Percentiles rank a stretch among this genome's conserved stretches.
phyloP scores from a whole-genome alignment of 2,797 vertebrate genomes.

The Mormyrops attenuatus region DNA sequence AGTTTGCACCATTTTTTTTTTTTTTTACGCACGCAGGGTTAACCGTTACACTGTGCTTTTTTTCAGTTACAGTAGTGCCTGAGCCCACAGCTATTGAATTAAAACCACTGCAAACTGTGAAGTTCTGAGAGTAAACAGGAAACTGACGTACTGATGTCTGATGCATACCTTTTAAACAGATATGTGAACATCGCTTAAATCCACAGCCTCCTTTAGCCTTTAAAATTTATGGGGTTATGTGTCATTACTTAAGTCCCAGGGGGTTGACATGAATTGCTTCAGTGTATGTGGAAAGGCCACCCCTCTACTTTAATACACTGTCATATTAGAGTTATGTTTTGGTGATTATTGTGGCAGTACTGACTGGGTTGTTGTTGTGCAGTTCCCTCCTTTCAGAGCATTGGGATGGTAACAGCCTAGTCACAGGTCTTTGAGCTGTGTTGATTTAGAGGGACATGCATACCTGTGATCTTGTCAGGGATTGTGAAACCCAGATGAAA shows the following conservation, averaged over 20 bases:
- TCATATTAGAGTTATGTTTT: not conserved
- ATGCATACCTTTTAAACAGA: not conserved
- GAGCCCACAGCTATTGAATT: not conserved
- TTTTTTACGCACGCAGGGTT: not conserved
- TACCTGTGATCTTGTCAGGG: slow-evolving; percentile 1
- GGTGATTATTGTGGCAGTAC: not conserved
- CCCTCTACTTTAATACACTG: not conserved
- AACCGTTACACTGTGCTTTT: not conserved
- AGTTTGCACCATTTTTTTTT: not conserved
- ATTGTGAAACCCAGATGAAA: not conserved
- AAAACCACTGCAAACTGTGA: not conserved
- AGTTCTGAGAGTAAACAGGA: not conserved
- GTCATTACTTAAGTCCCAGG: not conserved
- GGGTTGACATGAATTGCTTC: not conserved
- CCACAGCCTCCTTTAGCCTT: not conserved
- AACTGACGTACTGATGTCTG: not conserved
- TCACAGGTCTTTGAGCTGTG: not conserved
- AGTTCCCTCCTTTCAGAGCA: not conserved
- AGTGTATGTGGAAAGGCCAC: not conserved
- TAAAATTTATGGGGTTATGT: not conserved
- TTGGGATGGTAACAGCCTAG: not conserved
- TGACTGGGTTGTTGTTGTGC: not conserved
- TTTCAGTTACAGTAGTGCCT: not conserved
- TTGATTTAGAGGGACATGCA: not conserved
- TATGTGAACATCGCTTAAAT: not conserved